A percentile compares a stretch with the other conserved stretches of the same genome.
Conservation (phyloP, 2,888 invertebrate species). For the Parasteatoda lunata region DNA sequence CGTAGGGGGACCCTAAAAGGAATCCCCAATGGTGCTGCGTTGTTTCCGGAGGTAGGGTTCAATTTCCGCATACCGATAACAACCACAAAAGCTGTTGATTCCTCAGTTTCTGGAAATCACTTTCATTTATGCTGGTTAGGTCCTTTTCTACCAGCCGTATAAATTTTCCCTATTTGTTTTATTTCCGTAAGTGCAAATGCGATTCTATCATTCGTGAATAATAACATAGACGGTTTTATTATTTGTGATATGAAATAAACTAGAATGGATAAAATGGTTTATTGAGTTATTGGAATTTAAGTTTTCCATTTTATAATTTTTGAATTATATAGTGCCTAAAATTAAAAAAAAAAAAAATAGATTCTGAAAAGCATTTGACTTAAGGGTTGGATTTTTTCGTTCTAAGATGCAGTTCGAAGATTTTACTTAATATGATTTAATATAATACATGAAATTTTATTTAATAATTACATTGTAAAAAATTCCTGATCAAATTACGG, state of each 20-base stretch:
- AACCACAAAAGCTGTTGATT: slow-evolving; percentile 60
- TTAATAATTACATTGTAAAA: too few species aligned
- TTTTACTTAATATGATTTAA: too few species aligned
- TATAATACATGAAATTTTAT: too few species aligned
- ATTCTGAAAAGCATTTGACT: too few species aligned
- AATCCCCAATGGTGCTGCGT: slow-evolving; percentile 27
- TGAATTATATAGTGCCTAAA: too few species aligned
- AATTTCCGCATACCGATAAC: slow-evolving; percentile 64
- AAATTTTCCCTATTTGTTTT: slow-evolving; percentile 14
- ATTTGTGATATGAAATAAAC: not conserved
- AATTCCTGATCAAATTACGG: too few species aligned
- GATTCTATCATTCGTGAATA: not conserved
- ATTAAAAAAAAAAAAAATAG: too few species aligned
- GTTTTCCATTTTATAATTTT: not conserved
- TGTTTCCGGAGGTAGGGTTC: slow-evolving; percentile 51
- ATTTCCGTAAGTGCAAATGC: slow-evolving; percentile 7
- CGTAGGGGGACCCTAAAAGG: slow-evolving; percentile 21
- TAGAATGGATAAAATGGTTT: not conserved
- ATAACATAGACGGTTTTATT: not conserved
- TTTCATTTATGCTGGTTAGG: slow-evolving; percentile 56
- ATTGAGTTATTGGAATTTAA: not conserved
- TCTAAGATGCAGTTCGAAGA: too few species aligned
- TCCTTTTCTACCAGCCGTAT: slow-evolving; percentile 11
- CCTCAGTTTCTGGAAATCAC: slow-evolving; percentile 34
- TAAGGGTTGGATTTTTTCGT: too few species aligned